A percentile compares a stretch with the other conserved stretches of the same genome.
phyloP scores from a whole-genome alignment of 2,888 invertebrate genomes.

The Venusia cambrica region DNA sequence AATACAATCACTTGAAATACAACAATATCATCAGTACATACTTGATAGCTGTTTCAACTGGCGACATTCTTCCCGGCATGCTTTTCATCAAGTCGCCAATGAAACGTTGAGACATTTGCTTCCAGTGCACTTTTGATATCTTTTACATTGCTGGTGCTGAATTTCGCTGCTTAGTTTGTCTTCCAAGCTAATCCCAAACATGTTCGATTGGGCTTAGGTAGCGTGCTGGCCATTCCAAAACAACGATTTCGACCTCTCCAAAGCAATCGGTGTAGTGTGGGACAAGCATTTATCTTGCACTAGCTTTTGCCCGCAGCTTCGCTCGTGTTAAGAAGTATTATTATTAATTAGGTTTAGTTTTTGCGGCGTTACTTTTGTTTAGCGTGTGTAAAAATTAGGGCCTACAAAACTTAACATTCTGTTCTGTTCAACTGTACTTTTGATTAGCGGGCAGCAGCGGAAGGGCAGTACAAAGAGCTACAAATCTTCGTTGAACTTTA shows the following conservation, averaged over 20 bases:
- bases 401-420: no score
- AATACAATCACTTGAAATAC: no score
- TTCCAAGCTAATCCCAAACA: conserved; percentile 26
- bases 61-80: neutral
- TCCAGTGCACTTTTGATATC: conserved; percentile 22
- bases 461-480: no score
- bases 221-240: conserved; percentile 24
- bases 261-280: conserved; percentile 18
- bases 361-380: no score
- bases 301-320: no score
- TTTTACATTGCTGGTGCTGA: conserved; percentile 23
- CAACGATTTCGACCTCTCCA: conserved; percentile 16
- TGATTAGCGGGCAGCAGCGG: no score
- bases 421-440: no score
- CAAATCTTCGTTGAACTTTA: no score
- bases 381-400: no score
- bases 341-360: no score
- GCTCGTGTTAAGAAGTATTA: no score
- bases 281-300: conserved; percentile 5
- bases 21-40: no score
- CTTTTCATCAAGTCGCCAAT: conserved; percentile 1
- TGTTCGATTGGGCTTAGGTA: conserved; percentile 30
- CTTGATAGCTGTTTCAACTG: neutral
- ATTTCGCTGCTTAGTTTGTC: conserved; percentile 26
- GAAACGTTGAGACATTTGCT: conserved; percentile 6